Percentiles rank a stretch among this genome's conserved stretches.
These are phyloP conservation scores for Coptotermes formosanus DNA, from an alignment of 1,140 invertebrate genomes.

Conservation along the genomic window DNA sequence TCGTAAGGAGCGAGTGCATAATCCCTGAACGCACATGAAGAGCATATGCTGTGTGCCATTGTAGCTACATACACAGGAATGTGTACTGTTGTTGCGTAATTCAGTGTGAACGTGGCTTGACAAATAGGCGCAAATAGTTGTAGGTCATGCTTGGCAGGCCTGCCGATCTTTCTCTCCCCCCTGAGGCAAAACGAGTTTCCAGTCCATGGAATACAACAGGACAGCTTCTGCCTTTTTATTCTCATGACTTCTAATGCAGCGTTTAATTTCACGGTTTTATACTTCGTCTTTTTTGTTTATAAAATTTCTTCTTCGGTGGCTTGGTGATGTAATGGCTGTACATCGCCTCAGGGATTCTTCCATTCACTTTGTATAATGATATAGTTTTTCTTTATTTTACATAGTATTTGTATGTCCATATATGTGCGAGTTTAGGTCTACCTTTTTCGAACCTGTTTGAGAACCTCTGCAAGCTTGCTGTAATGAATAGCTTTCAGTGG, in stretches of 20 bases:
- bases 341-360: background rate
- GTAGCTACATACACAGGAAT: too few relatives aligned
- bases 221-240: background rate
- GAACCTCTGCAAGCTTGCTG: background rate
- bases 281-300: background rate
- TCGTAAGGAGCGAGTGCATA: too few relatives aligned
- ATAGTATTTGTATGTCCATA: background rate
- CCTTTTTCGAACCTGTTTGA: background rate
- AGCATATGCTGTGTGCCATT: too few relatives aligned
- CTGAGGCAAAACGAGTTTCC: background rate
- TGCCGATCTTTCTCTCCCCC: background rate
- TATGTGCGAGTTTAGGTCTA: background rate
- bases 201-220: background rate
- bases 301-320: background rate
- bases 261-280: background rate
- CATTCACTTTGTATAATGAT: background rate
- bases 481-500: background rate
- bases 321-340: background rate
- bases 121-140: background rate
- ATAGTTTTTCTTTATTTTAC: background rate
- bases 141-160: background rate
- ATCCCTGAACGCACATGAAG: too few relatives aligned
- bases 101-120: background rate
- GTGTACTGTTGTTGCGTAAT: background rate
- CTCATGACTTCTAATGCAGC: background rate